These are phyloP conservation scores for Xanthostigma xanthostigma DNA, from an alignment of 2,888 invertebrate genomes.

Conservation along the genomic window DNA sequence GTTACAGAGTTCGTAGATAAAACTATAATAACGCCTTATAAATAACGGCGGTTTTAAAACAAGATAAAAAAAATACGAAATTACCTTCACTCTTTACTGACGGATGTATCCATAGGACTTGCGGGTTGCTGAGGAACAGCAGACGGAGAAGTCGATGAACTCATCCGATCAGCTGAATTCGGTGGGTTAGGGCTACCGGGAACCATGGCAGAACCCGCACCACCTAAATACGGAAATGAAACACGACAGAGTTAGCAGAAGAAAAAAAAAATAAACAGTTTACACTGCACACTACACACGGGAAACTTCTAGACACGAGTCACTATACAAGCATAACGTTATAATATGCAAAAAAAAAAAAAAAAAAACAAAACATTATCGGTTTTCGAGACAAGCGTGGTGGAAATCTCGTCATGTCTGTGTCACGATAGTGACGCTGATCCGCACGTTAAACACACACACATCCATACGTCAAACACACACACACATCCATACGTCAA, in stretches of 20 bases:
- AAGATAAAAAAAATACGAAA: not conserved
- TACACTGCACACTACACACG: too few species aligned
- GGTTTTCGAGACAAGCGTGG: too few species aligned
- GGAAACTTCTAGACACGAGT: too few species aligned
- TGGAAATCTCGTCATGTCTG: too few species aligned
- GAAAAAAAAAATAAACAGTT: constrained; percentile 12
- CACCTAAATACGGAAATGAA: constrained; percentile 10
- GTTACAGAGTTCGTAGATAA: too few species aligned
- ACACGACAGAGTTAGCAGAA: constrained; percentile 12
- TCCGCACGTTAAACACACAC: too few species aligned
- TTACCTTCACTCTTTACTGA: constrained; percentile 34
- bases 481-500: too few species aligned
- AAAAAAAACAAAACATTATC: too few species aligned
- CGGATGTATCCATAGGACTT: constrained; percentile 61
- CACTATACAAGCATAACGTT: too few species aligned
- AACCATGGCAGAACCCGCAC: constrained; percentile 1
- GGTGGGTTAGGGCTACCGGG: constrained; percentile 12
- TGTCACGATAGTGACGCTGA: too few species aligned
- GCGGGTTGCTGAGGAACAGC: constrained; percentile 36
- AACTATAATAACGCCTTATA: not conserved
- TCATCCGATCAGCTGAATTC: not conserved
- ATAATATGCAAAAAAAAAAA: too few species aligned
- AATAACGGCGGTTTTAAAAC: not conserved
- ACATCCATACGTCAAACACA: too few species aligned
- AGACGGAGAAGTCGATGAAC: not conserved